Base-by-base conservation (phyloP, 2,113 vertebrate species). In the Peromyscus polionotus region DNA sequence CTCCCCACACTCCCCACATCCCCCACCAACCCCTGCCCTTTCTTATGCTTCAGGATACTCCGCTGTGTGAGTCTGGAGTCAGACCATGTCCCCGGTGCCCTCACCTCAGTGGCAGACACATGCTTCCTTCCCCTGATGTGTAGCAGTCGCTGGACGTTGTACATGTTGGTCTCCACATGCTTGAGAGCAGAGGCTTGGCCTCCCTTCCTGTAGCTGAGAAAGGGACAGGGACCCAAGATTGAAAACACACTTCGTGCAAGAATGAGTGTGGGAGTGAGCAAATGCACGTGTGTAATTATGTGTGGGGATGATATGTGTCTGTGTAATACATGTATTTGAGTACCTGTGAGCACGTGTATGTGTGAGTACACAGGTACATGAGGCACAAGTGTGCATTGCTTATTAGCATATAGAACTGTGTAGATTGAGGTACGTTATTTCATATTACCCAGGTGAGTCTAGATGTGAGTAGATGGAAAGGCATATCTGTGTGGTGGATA, bases 131-230 rank as follows among this genome's bases (percentile, higher is more conserved):
- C 99, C 80, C 98, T 99, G 94, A 99, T 98, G 31, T 98, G 99
- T 57, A 99, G 98, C 85, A 99, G 99, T 20, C 99, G 98, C 97
- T 98, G 98, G 16, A 99, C 92, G 26, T 98, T 97, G 79, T 99
- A 99, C 48, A 70, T 0, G 14, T 95, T 96, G 88, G 98, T 99
- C 93, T 99, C 99, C 76, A 96, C 96, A 0, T 99, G 99, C 93
- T 94, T 99, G 99, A 99, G 98, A 48, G 98, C 99, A 1, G 99
- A 98, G 8, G 98, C 98, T 5, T 99, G 97, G 3, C 99, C 99
- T 20, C 99, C 99, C 97, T 99, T 99, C 97, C 99, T 99, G 95
- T 99, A 99, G 95, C 99, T 99, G 94, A 14, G 63, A 75, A 95
- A n/a, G 54, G 63, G 73, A 42, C 0, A 19, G 81, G 33, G 19